phyloP scores from a whole-genome alignment of 2,888 invertebrate species.

The Allacma fusca region DNA sequence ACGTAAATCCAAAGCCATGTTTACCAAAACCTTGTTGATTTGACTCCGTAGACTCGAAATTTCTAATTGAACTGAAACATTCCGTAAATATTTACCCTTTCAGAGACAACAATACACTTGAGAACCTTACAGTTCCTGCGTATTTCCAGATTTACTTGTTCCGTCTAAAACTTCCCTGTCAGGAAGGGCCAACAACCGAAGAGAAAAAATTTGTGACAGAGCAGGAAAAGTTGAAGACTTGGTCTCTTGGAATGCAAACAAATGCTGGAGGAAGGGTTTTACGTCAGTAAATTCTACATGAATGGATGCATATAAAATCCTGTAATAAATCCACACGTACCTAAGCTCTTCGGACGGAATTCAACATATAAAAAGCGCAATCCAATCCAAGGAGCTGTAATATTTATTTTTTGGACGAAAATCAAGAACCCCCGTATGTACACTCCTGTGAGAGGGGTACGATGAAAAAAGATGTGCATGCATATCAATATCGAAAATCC shows the following conservation, averaged over 20 bases:
- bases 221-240: constrained; percentile 6
- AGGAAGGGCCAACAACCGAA: constrained; percentile 1
- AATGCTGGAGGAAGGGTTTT: neutral
- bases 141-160: too few species aligned
- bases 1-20: too few species aligned
- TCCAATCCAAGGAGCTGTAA: neutral
- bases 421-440: neutral
- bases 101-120: too few species aligned
- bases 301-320: constrained; percentile 4
- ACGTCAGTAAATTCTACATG: neutral
- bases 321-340: constrained; percentile 16
- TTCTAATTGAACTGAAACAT: too few species aligned
- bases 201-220: constrained; percentile 5
- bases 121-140: too few species aligned
- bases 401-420: constrained; percentile 7
- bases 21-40: too few species aligned
- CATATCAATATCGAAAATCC: neutral
- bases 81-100: too few species aligned
- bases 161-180: neutral
- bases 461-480: neutral
- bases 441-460: neutral
- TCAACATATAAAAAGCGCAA: constrained; percentile 3
- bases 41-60: too few species aligned
- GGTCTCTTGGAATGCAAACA: neutral
- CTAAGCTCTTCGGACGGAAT: neutral